Base-by-base conservation (phyloP, 2,888 invertebrate species). In the Ypsolopha scabrella region DNA sequence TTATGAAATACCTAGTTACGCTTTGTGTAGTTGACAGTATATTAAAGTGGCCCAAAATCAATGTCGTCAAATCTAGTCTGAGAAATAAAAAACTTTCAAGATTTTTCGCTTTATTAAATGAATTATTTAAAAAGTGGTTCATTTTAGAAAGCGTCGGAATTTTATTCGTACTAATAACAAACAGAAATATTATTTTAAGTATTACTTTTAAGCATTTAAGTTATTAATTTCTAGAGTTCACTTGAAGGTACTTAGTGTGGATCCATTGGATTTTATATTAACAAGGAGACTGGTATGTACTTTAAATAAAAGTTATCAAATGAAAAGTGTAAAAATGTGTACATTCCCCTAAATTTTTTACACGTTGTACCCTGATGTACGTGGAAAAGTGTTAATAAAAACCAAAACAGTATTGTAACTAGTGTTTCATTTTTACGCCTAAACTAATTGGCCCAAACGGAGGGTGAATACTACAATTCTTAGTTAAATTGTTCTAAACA, bases 221-320 rank as follows among this genome's bases (percentile, higher is more conserved):
- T 78, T 79, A 80, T 79, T 70, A 69, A 78, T 66, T 62, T 52
- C 51, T 58, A 60, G 55, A 24, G 62, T 38, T 45, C 13, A 39
- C 36, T 13, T 41, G 36, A 45, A 11, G 7, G 47, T 47, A 47
- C 47, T 51, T 47, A 46, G 39, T 9, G 34, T 35, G 34, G 72
- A 79, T 75, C 77, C 74, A 68, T 71, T 60, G 75, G 77, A 75
- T 80, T 82, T 75, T 70, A 72, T 76, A 75, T 69, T 71, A 75
- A 79, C 77, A 73, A 78, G 81, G 83, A 85, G 85, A 85, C 85
- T 85, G 85, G 76, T 76, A 76, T 80, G 78, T 81, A 81, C 80
- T 81, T 77, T 76, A 7, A 33, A 8, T 9, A 47, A 47, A 37
- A 38, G 47, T 47, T 11, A 37, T 41, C 6, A 14, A 43, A 24